These are phyloP conservation scores for Lemur catta DNA, from an alignment of 2,797 vertebrate genomes.

Conservation along the genomic window DNA sequence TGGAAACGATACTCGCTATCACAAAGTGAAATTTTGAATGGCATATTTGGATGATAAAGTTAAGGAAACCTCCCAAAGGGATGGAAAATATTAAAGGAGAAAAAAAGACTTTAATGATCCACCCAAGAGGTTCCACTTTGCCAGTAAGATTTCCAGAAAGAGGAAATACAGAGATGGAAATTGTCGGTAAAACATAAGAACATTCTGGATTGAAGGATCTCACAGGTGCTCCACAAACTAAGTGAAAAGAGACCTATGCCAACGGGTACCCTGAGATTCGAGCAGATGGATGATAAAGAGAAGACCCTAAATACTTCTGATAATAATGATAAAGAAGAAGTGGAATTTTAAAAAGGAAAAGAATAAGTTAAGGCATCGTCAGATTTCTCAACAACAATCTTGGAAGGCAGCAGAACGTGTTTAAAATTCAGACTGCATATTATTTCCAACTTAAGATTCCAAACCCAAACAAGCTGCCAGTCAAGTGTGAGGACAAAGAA, in stretches of 20 bases:
- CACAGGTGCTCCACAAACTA: no score
- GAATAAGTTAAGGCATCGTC: no score
- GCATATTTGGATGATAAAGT: neutral
- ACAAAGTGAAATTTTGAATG: neutral
- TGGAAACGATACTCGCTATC: neutral
- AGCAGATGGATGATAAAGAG: neutral
- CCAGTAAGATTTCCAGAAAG: neutral
- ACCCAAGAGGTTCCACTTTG: neutral
- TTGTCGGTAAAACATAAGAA: neutral
- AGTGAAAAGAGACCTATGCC: neutral
- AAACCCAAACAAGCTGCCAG: neutral
- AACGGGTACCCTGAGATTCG: neutral
- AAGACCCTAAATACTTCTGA: neutral
- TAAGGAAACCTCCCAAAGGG: neutral
- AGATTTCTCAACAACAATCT: neutral
- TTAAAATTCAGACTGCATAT: neutral
- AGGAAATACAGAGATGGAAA: neutral
- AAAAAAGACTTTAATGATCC: neutral
- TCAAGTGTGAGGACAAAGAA: neutral
- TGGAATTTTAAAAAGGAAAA: neutral
- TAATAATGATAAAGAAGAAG: no score
- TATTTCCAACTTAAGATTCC: neutral
- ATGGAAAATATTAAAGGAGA: neutral
- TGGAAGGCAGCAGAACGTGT: neutral
- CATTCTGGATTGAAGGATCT: neutral